These are phyloP conservation scores for Drosophila melanosoma DNA, from an alignment of 2,888 invertebrate species.

Conservation along the genomic window DNA sequence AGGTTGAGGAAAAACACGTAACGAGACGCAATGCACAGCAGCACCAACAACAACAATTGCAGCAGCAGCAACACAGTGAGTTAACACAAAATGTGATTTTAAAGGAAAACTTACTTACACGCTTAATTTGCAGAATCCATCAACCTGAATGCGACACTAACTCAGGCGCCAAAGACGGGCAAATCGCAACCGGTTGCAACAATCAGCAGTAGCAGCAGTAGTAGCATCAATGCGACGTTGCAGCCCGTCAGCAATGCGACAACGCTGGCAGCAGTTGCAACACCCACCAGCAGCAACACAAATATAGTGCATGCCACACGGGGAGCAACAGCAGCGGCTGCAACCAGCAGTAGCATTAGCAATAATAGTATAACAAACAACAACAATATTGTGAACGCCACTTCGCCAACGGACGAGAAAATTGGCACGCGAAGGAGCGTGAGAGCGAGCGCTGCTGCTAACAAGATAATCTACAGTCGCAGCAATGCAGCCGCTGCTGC, in stretches of 20 bases:
- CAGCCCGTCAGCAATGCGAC: conserved; percentile 28
- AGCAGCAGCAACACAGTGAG: conserved; percentile 60
- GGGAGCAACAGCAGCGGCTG: conserved; percentile 67
- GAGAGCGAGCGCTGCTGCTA: conserved; percentile 84
- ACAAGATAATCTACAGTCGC: conserved; percentile 84
- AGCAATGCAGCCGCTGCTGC: conserved; percentile 74
- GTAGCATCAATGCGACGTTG: conserved; percentile 17
- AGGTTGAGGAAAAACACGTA: conserved; percentile 53
- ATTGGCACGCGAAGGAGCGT: conserved; percentile 87
- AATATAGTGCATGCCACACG: conserved; percentile 76
- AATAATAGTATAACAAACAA: conserved; percentile 38
- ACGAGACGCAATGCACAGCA: conserved; percentile 67
- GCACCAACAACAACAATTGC: conserved; percentile 51
- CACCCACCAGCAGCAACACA: conserved; percentile 29
- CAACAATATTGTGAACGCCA: conserved; percentile 54
- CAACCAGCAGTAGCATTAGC: conserved; percentile 36
- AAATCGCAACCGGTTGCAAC: conserved; percentile 46
- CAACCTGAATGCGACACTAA: conserved; percentile 34
- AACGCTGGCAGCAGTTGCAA: conserved; percentile 13
- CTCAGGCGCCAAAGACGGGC: conserved; percentile 34
- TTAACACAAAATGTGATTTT: conserved; percentile 17
- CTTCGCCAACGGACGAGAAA: conserved; percentile 84
- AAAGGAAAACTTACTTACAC: neutral
- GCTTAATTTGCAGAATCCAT: conserved; percentile 39
- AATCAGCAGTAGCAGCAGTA: conserved; percentile 35